phyloP scores from a whole-genome alignment of 2,113 vertebrate genomes.

The Epinephelus cyanopodus region DNA sequence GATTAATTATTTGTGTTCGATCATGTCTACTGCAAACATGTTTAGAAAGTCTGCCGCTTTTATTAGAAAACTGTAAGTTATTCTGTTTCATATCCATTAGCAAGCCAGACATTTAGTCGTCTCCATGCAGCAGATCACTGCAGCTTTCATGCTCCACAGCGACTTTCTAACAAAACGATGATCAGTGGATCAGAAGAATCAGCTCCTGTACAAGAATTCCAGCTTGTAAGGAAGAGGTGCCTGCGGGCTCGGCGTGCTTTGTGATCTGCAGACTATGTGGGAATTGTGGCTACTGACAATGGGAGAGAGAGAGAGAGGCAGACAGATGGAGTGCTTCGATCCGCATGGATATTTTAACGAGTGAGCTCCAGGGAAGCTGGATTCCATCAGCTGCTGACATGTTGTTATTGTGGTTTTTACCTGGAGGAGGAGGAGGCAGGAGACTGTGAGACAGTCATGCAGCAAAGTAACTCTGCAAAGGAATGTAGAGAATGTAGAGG shows the following conservation, averaged over 20 bases:
- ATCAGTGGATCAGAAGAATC: constrained; percentile 29
- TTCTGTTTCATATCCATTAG: background rate
- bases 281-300: constrained; percentile 23
- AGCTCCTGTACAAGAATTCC: constrained; percentile 8
- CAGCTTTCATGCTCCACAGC: background rate
- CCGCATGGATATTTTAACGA: constrained; percentile 63
- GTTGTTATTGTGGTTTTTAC: constrained; percentile 52
- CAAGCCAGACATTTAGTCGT: background rate
- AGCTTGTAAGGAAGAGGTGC: constrained; percentile 17
- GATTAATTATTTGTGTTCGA: background rate
- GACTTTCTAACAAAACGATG: constrained; percentile 37
- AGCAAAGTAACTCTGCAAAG: constrained; percentile 15
- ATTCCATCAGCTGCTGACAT: constrained; percentile 50
- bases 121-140: background rate
- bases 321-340: constrained; percentile 32
- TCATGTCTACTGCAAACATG: background rate
- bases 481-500: too few relatives aligned
- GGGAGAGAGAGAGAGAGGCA: background rate
- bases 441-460: constrained; percentile 18
- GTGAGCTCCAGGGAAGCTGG: constrained; percentile 37
- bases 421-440: constrained; percentile 25
- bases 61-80: background rate
- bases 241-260: constrained; percentile 31
- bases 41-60: background rate
- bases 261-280: constrained; percentile 8